Evolutionary conservation across 2,113 vertebrate genomes (phyloP), one percentile per base, ranked within the genome.

Genomic region (Catharus bicknelli): DNA sequence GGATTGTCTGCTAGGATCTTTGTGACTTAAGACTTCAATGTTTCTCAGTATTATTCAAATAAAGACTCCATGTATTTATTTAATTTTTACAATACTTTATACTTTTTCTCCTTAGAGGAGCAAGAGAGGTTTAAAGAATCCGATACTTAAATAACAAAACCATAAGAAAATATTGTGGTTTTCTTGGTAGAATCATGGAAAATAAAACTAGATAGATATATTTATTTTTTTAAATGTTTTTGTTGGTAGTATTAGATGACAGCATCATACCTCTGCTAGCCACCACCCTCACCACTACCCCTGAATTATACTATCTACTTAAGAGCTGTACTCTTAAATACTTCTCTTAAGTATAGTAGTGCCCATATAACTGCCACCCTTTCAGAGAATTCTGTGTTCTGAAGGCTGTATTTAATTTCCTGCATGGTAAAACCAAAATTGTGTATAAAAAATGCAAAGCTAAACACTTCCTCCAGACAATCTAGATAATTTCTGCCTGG

Each of bases 391-490:
- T 27, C 16, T 83, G 32, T 83, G 38, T 72, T 95, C 83, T 74
- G 50, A 93, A 92, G 66, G 73, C 10, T 77, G 25, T 21, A 62
- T 89, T 95, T 95, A 70, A 81, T 18, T 67, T 94, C 72, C 91
- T 48, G 38, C 61, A 86, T 93, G 48, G 54, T 92, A 75, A 90
- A 94, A 69, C 18, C 15, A 88, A 92, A 95, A 68, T 26, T 79
- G 61, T 59, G 47, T 77, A 77, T 38, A 76, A 50, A 88, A 92
- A 91, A 77, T 36, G 75, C 4, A 34, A 79, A 75, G 12, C 11
- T 70, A 82, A 93, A 72, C 63, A 91, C 85, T 58, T 40, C 10
- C n/a, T 57, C 50, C 82, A 72, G 30, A 86, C 18, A 79, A 85
- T 95, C 16, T 69, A 51, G 19, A 77, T 70, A 50, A 10, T 72